Percentiles rank a stretch among this genome's conserved stretches.
These are phyloP conservation scores for Trichonephila inaurata DNA, from an alignment of 1,140 invertebrate genomes.

Conservation along the genomic window DNA sequence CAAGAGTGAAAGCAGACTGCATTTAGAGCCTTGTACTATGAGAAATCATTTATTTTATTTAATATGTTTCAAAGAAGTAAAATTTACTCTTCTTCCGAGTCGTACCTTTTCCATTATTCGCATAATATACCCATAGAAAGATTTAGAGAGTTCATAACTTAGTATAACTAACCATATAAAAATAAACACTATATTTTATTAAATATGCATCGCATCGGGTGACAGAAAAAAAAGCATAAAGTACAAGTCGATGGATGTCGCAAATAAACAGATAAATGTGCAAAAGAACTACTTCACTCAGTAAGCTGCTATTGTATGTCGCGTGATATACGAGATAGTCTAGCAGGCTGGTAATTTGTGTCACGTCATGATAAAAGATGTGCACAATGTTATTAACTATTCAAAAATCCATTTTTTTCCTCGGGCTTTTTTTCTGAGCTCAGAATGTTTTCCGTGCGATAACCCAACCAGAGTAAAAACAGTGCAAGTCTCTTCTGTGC, in stretches of 20 bases:
- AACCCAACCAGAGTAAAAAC: too few relatives aligned
- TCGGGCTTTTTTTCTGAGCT: background rate
- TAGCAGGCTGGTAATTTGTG: conserved; percentile 43
- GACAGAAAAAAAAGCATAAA: background rate
- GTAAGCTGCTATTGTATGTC: background rate
- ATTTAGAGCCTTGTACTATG: too few relatives aligned
- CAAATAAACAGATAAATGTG: conserved; percentile 31
- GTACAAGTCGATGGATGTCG: background rate
- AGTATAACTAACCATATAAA: too few relatives aligned
- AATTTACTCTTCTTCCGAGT: too few relatives aligned
- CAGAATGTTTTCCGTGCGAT: background rate
- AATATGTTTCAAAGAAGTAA: too few relatives aligned
- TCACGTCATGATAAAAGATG: conserved; percentile 61
- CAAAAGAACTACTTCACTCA: background rate
- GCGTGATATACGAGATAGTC: conserved; percentile 50
- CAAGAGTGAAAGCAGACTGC: too few relatives aligned
- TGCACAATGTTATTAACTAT: conserved; percentile 60
- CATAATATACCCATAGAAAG: too few relatives aligned
- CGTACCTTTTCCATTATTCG: too few relatives aligned
- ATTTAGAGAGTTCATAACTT: too few relatives aligned
- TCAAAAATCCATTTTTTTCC: conserved; percentile 60
- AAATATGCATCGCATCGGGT: too few relatives aligned
- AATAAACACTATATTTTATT: too few relatives aligned
- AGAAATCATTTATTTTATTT: too few relatives aligned
- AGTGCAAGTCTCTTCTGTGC: background rate